phyloP scores from a whole-genome alignment of 2,888 invertebrate genomes.

The Gerosis bhagava region DNA sequence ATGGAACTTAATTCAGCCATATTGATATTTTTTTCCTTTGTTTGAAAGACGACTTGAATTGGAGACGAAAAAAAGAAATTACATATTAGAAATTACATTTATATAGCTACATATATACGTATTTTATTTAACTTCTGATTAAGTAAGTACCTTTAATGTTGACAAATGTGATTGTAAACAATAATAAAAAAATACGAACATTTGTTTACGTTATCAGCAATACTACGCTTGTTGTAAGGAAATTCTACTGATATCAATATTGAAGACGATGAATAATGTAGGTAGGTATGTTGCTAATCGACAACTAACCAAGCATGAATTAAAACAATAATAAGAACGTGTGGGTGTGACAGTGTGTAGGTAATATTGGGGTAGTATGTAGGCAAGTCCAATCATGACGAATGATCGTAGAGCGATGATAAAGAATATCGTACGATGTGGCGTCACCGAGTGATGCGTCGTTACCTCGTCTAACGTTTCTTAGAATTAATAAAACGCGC shows the following conservation, averaged over 20 bases:
- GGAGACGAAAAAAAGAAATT: not conserved
- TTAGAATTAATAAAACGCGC: too few species aligned
- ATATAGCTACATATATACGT: not conserved
- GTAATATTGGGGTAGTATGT: slow-evolving; percentile 37
- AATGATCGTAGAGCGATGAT: slow-evolving; percentile 34
- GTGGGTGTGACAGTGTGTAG: slow-evolving; percentile 12
- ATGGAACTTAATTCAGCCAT: too few species aligned
- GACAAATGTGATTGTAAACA: slow-evolving; percentile 1
- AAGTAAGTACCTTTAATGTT: not conserved
- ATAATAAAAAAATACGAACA: not conserved
- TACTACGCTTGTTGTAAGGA: slow-evolving; percentile 14
- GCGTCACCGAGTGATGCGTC: slow-evolving; percentile 47
- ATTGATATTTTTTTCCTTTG: too few species aligned
- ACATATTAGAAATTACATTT: too few species aligned
- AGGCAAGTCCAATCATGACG: slow-evolving; percentile 8
- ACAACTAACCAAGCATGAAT: too few species aligned
- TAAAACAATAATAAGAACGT: slow-evolving; percentile 4
- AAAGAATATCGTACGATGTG: slow-evolving; percentile 66
- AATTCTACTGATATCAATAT: slow-evolving; percentile 14
- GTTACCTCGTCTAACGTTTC: not conserved
- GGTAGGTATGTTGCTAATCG: too few species aligned
- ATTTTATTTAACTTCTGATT: too few species aligned
- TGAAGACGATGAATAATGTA: slow-evolving; percentile 15
- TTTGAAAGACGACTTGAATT: not conserved
- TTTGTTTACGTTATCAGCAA: slow-evolving; percentile 9